A percentile compares a stretch with the other conserved stretches of the same genome.
phyloP scores from a whole-genome alignment of 1,140 invertebrate species.

The Euglossa dilemma region DNA sequence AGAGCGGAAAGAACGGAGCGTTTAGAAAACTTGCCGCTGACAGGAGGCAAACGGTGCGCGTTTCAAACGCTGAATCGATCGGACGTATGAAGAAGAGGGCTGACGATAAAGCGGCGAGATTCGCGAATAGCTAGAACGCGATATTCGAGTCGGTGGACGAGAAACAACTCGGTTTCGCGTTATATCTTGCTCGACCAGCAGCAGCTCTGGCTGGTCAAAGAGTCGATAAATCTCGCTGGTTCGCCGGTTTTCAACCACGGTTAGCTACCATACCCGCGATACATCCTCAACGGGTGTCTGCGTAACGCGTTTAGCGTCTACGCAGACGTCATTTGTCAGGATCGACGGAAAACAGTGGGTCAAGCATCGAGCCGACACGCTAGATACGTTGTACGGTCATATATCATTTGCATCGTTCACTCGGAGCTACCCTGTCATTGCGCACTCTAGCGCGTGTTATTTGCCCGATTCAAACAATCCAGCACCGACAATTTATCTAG shows the following conservation, averaged over 20 bases:
- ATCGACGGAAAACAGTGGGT: slow-evolving; percentile 34
- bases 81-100: background rate
- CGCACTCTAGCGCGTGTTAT: slow-evolving; percentile 12
- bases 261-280: background rate
- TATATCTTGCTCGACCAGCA: background rate
- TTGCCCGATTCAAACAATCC: slow-evolving; percentile 25
- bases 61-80: background rate
- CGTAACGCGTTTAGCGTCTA: slow-evolving; percentile 9
- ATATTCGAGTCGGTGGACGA: background rate
- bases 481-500: slow-evolving; percentile 12
- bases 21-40: background rate
- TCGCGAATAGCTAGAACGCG: background rate
- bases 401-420: slow-evolving; percentile 35
- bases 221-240: slow-evolving; percentile 17
- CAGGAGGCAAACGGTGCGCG: background rate
- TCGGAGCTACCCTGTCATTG: slow-evolving; percentile 16
- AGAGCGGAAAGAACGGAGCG: background rate
- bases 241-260: background rate
- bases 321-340: slow-evolving; percentile 33
- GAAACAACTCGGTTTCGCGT: background rate
- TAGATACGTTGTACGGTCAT: slow-evolving; percentile 14
- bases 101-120: background rate
- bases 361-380: slow-evolving; percentile 28
- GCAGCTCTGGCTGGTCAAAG: background rate
- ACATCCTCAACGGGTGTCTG: background rate